Base-by-base conservation (phyloP, 53 echinoderm and acorn worm genomes). In the Zoroaster sp. region DNA sequence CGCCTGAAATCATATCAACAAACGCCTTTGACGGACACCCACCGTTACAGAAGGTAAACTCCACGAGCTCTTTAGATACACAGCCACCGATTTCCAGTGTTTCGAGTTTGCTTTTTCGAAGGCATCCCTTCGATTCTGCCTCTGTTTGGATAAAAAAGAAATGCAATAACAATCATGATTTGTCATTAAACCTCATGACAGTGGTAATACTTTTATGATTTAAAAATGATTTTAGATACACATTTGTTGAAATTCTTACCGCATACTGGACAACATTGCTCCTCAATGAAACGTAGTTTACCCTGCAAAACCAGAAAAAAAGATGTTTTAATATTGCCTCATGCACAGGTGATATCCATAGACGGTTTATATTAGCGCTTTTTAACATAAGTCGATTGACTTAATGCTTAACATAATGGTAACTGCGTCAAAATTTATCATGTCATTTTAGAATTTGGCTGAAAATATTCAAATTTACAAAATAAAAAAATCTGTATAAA, bases 241-340 rank as follows among this genome's bases (percentile, higher is more conserved):
- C n/a, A n/a, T n/a, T n/a, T n/a, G n/a, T n/a, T n/a, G n/a, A n/a
- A n/a, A n/a, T n/a, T 36, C 89, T 79, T 72, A 89, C 89, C 89
- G 41, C 90, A 89, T 63, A 89, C 63, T 5, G 90, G 90, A 35
- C 90, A 89, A 74, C 90, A 89, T 23, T 63, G 72, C 0, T 82
- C 90, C 63, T 89, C 90, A 82, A 81, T 35, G 53, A 72, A 89
- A 14, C 90, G 73, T 4, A 89, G 73, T 66, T 80, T 89, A 8
- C 90, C 90, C 90, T 89, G 82, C 34, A 36, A 1, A 59, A 41
- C 69, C 37, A 36, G 69, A 83, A 39, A 34, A 38, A 41, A 40
- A 42, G 21, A 1, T 18, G 13, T 38, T 11, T 36, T 36, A 38
- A 38, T 7, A 3, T 34, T 34, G 34, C n/a, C n/a, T n/a, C n/a